A percentile compares a stretch with the other conserved stretches of the same genome.
Conservation (phyloP, 1,140 invertebrate genomes). For the Eupristina koningsbergeri region DNA sequence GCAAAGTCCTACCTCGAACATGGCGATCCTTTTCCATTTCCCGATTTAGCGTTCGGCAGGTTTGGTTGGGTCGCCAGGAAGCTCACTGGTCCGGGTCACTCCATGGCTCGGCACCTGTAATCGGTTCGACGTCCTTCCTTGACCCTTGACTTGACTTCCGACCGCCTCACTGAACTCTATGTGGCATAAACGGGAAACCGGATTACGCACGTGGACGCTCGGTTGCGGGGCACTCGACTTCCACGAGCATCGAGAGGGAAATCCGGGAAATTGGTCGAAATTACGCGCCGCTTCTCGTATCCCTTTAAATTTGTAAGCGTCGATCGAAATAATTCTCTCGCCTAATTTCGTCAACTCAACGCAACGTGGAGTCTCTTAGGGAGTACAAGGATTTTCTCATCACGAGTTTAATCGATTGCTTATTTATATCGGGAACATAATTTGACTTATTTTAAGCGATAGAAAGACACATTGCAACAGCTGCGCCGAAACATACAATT, state of each 20-base stretch:
- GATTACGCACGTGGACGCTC: background rate
- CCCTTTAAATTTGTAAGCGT: background rate
- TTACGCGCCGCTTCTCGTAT: no score
- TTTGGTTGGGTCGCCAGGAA: constrained; percentile 24
- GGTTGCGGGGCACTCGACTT: background rate
- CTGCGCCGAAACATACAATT: no score
- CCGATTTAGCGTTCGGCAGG: constrained; percentile 26
- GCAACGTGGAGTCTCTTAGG: background rate
- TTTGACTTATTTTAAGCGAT: background rate
- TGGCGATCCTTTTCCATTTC: constrained; percentile 67
- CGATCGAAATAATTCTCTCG: background rate
- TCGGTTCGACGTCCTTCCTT: background rate
- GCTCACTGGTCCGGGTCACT: constrained; percentile 56
- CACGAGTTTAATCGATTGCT: background rate
- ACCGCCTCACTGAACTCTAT: no score
- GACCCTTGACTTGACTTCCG: no score
- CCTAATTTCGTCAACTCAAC: background rate
- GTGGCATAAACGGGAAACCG: background rate
- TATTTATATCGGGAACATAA: background rate
- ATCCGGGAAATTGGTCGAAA: background rate
- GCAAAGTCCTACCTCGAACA: constrained; percentile 58
- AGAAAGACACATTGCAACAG: no score
- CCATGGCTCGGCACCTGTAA: constrained; percentile 54
- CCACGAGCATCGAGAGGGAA: background rate
- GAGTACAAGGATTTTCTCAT: background rate